Evolutionary conservation across 1,140 invertebrate genomes (phyloP).

Genomic region (Helicoverpa armigera): DNA sequence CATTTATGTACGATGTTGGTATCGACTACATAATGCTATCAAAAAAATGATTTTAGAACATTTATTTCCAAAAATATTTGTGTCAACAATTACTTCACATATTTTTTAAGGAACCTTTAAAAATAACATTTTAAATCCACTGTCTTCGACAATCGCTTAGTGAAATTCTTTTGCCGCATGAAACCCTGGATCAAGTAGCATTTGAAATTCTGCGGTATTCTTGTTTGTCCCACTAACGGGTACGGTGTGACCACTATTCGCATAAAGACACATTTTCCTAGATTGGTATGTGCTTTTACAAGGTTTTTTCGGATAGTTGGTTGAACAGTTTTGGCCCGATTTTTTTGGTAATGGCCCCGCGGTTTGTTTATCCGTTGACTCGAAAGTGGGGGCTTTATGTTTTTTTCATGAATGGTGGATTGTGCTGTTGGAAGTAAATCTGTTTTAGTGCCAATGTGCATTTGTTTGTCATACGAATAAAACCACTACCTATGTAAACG

Average conservation of each 20-base stretch:
- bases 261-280: slow-evolving; percentile 36
- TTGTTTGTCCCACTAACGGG: slow-evolving; percentile 53
- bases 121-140: slow-evolving; percentile 20
- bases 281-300: slow-evolving; percentile 43
- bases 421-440: not conserved
- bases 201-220: slow-evolving; percentile 70
- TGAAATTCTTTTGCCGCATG: slow-evolving; percentile 64
- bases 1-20: no score
- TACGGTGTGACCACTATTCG: not conserved
- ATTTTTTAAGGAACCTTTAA: no score
- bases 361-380: slow-evolving; percentile 19
- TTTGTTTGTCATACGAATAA: no score
- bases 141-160: slow-evolving; percentile 57
- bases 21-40: no score
- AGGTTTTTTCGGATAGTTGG: not conserved
- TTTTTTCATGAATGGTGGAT: not conserved
- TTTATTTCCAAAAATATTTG: no score
- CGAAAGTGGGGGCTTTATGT: not conserved
- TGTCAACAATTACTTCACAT: no score
- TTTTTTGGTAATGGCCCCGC: not conserved
- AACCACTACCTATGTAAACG: no score
- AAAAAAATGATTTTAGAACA: no score
- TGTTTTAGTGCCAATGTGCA: no score
- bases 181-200: slow-evolving; percentile 61
- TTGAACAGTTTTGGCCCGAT: not conserved